Evolutionary conservation across 2,113 vertebrate genomes (phyloP).

Genomic region (Vulpes lagopus): DNA sequence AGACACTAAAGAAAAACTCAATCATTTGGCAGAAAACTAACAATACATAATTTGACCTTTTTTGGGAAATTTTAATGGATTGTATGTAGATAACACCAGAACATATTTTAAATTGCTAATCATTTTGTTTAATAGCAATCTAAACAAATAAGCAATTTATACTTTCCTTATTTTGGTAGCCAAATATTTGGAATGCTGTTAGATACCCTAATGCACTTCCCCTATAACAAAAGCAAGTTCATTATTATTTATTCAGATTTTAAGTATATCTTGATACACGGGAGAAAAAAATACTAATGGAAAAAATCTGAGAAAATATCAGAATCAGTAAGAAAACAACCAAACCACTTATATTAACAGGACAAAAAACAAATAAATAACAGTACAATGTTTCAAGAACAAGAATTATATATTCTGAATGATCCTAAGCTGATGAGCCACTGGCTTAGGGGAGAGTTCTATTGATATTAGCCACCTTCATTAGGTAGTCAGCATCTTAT

Average conservation of each 20-base stretch:
- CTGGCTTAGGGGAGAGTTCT: conserved; percentile 75
- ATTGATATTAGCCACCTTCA: conserved; percentile 79
- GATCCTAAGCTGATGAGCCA: conserved; percentile 64
- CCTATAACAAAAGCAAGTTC: conserved; percentile 43
- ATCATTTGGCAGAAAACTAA: conserved; percentile 64
- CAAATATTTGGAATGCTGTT: conserved; percentile 55
- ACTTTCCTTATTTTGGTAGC: conserved; percentile 43
- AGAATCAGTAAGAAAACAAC: conserved; percentile 35
- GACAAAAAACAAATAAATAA: not conserved
- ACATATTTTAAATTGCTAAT: conserved; percentile 46
- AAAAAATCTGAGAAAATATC: conserved; percentile 60
- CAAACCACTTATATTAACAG: conserved; percentile 39
- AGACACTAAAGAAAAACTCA: conserved; percentile 42
- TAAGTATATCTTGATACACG: conserved; percentile 4
- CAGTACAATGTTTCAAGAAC: conserved; percentile 45
- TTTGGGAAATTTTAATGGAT: conserved; percentile 61
- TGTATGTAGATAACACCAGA: conserved; percentile 13
- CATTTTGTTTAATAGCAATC: conserved; percentile 59
- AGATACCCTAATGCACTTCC: not conserved
- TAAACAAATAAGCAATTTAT: conserved; percentile 62
- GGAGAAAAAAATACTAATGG: conserved; percentile 29
- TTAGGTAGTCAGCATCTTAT: conserved; percentile 80
- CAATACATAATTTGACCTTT: conserved; percentile 50
- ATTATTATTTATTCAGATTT: conserved; percentile 65
- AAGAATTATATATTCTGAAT: conserved; percentile 62